Evolutionary conservation across 1,140 invertebrate genomes (phyloP), one percentile per base, ranked within the genome.

Genomic region (Drosophila ficusphila): DNA sequence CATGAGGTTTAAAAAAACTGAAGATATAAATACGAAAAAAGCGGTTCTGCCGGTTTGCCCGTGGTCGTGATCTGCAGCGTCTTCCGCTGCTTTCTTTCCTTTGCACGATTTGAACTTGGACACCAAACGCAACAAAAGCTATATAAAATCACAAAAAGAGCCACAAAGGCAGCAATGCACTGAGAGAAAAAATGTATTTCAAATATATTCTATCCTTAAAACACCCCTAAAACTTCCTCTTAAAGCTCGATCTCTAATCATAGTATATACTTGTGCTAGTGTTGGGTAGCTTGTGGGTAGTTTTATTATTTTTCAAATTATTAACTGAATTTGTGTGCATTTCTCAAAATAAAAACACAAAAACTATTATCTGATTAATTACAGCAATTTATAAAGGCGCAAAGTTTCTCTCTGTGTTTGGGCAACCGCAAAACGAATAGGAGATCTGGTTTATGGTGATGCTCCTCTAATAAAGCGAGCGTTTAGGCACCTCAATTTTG

Each of bases 41-140:
- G 81, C 70, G 47, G 81, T 88, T 86, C 77, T 86, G 81, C 81
- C 81, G 82, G 81, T 86, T 86, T 86, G 77, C 77, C 82, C 33
- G 81, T 75, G 81, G 81, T 86, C 67, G 79, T 79, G 79, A 85
- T 86, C 62, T 58, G 57, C 58, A 51, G 56, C 47, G 48, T 53
- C 62, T 25, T 61, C 76, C 42, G 68, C 62, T 76, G 76, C 83
- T 88, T 88, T 88, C 82, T 81, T 86, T 86, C 81, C 81, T 86
- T 86, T 64, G 73, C 82, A 82, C 77, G 79, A 88, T 86, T 88
- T 86, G 81, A 86, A 86, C 81, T 86, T 86, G 81, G 82, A 82
- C 81, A 86, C 82, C 76, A 79, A 51, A 72, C 73, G 36, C 64
- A 60, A 70, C 60, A 58, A 64, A 67, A 73, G 60, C 27, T 18